These are phyloP conservation scores for Sternotherus odoratus DNA, from an alignment of 2,797 vertebrate genomes.

Conservation along the genomic window DNA sequence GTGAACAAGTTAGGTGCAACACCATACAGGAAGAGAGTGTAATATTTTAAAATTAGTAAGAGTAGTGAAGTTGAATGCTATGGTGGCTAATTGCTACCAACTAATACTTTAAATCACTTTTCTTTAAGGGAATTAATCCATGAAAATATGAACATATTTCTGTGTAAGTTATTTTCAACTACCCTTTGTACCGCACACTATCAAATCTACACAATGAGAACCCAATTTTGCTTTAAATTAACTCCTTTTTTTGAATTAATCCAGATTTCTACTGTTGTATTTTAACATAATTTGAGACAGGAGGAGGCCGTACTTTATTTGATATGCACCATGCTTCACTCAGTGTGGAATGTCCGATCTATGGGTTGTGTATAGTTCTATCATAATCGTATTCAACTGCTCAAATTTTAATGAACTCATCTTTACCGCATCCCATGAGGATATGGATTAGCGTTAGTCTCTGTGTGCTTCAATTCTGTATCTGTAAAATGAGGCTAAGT, in stretches of 20 bases:
- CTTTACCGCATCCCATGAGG: not conserved
- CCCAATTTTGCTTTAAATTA: not conserved
- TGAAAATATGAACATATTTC: not conserved
- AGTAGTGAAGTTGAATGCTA: not conserved
- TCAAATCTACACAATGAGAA: not conserved
- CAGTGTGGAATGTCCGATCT: not conserved
- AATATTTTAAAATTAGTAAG: not conserved
- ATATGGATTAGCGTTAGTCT: not conserved
- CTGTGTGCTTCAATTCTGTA: too few species aligned
- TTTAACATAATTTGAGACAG: not conserved
- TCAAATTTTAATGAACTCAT: not conserved
- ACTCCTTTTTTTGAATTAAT: not conserved
- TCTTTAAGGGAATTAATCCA: not conserved
- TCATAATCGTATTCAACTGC: not conserved
- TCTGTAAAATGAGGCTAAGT: too few species aligned
- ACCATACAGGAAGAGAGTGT: not conserved
- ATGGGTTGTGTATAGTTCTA: not conserved
- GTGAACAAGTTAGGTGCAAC: not conserved
- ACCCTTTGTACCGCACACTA: not conserved
- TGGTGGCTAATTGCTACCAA: not conserved
- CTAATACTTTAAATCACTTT: not conserved
- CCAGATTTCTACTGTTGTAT: not conserved
- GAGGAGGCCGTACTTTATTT: not conserved
- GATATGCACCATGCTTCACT: not conserved
- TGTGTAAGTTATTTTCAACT: not conserved